Conservation (phyloP, 92 coral and sea anemone genomes). For the Heliopora coerulea region DNA sequence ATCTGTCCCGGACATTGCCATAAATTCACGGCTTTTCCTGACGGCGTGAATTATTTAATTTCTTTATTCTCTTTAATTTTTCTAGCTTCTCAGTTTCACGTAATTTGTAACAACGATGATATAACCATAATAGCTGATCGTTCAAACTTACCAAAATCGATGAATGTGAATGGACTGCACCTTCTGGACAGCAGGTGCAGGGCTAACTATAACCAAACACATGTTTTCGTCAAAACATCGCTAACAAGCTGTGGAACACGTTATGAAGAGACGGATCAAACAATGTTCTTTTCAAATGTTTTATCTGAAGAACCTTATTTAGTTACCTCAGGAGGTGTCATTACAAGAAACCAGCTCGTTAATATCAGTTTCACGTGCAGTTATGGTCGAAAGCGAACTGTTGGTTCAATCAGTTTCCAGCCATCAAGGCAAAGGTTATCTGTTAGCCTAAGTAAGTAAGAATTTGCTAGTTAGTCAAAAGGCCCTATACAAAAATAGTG, state of each 20-base stretch:
- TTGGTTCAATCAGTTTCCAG: conserved; percentile 16
- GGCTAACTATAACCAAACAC: conserved; percentile 10
- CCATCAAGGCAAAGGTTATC: conserved; percentile 8
- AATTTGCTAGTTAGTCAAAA: too few species aligned
- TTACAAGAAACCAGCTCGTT: background rate
- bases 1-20: too few species aligned
- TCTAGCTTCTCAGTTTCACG: conserved; percentile 13
- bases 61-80: background rate
- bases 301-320: background rate
- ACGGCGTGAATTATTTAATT: too few species aligned
- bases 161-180: conserved; percentile 3
- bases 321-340: background rate
- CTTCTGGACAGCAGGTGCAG: conserved; percentile 10
- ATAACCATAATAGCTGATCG: background rate
- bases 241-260: conserved; percentile 20
- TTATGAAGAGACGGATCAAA: conserved; percentile 3
- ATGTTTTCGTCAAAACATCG: conserved; percentile 12
- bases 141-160: background rate
- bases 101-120: background rate
- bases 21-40: too few species aligned
- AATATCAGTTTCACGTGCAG: conserved; percentile 1
- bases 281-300: conserved; percentile 13
- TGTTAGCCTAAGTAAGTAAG: too few species aligned
- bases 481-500: too few species aligned
- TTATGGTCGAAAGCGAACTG: too few species aligned